Conservation (phyloP, 2,888 invertebrate species). For the Rhingia campestris region DNA sequence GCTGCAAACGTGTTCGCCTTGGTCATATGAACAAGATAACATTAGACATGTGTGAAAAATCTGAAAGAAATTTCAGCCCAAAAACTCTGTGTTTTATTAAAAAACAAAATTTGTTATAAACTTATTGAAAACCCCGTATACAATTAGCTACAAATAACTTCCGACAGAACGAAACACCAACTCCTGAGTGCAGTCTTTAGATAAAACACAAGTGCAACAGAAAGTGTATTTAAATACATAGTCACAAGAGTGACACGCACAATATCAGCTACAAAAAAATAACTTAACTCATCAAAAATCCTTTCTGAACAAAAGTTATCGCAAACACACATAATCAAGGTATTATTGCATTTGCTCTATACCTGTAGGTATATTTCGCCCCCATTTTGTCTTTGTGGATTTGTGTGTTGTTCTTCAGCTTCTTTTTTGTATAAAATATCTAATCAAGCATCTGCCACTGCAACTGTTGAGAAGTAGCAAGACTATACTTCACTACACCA, state of each 20-base stretch:
- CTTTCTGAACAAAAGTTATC: neutral
- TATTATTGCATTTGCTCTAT: slow-evolving; percentile 53
- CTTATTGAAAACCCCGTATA: too few species aligned
- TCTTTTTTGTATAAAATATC: slow-evolving; percentile 48
- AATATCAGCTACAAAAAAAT: neutral
- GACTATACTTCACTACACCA: slow-evolving; percentile 10
- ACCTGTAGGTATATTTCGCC: slow-evolving; percentile 59
- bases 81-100: too few species aligned
- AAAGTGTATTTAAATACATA: slow-evolving; percentile 15
- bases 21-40: too few species aligned
- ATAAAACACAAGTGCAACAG: neutral
- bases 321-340: slow-evolving; percentile 41
- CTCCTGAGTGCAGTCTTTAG: neutral
- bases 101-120: too few species aligned
- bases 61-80: too few species aligned
- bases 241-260: slow-evolving; percentile 24
- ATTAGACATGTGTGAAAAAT: too few species aligned
- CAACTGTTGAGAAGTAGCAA: slow-evolving; percentile 25
- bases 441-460: slow-evolving; percentile 65
- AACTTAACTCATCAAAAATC: slow-evolving; percentile 10
- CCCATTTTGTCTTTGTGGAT: slow-evolving; percentile 55
- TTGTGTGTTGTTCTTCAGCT: neutral
- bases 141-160: too few species aligned
- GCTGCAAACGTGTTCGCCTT: too few species aligned
- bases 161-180: too few species aligned